phyloP scores from a whole-genome alignment of 2,113 vertebrate genomes.

The Uropsilus gracilis region DNA sequence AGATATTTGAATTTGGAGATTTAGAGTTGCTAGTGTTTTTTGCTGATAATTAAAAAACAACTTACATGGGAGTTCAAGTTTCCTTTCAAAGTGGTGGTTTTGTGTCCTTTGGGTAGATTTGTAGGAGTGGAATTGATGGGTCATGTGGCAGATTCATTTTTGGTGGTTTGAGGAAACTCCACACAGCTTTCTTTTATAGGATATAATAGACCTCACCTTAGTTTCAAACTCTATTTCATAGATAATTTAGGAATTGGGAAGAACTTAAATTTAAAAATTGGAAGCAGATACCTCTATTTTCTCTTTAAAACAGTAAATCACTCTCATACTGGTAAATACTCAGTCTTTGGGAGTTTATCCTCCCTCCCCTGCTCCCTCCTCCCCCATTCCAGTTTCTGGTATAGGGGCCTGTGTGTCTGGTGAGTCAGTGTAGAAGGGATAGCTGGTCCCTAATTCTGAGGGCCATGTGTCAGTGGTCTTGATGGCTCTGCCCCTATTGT shows the following conservation, averaged over 20 bases:
- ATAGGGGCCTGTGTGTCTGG: background rate
- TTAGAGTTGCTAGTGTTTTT: background rate
- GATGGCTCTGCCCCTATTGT: background rate
- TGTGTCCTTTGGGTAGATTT: too few species aligned
- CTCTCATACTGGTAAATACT: background rate
- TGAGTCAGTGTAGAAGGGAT: background rate
- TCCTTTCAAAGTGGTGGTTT: too few species aligned
- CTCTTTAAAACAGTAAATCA: background rate
- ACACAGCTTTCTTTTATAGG: too few species aligned
- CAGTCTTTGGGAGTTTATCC: background rate
- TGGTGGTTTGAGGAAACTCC: too few species aligned
- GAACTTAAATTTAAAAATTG: slow-evolving; percentile 2
- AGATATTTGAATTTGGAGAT: background rate
- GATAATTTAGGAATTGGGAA: background rate
- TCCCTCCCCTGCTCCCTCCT: background rate
- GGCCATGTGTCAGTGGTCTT: background rate
- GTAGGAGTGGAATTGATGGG: too few species aligned
- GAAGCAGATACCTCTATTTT: background rate
- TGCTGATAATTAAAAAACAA: too few species aligned
- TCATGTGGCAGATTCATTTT: too few species aligned
- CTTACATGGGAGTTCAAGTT: too few species aligned
- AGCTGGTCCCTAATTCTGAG: background rate
- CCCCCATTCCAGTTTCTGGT: background rate
- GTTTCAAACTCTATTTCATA: background rate
- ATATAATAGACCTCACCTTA: background rate